Conservation (phyloP, 2,888 invertebrate species). For the Lacanobia oleracea region DNA sequence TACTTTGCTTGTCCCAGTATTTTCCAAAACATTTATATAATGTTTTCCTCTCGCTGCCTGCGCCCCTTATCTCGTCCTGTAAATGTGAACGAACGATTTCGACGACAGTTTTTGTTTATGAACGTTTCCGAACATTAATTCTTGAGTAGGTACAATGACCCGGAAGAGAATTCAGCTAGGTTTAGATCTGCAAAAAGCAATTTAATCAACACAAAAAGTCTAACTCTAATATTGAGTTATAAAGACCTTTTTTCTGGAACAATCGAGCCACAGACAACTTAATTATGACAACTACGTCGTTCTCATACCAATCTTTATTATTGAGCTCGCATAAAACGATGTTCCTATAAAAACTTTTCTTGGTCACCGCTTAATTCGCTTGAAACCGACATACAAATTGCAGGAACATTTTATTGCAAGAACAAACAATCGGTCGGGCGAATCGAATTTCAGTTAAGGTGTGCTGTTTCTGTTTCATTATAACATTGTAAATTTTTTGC, state of each 20-base stretch:
- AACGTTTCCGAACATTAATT: conserved; percentile 59
- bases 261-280: conserved; percentile 26
- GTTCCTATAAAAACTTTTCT: conserved; percentile 23
- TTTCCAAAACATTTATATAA: conserved; percentile 64
- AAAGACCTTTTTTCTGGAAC: background rate
- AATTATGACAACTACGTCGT: conserved; percentile 30
- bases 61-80: conserved; percentile 62
- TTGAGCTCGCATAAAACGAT: conserved; percentile 22
- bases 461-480: conserved; percentile 58
- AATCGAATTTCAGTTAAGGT: conserved; percentile 59
- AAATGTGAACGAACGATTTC: conserved; percentile 58
- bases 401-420: conserved; percentile 57
- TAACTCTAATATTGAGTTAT: conserved; percentile 1
- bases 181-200: conserved; percentile 34
- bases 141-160: conserved; percentile 46
- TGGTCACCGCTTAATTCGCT: conserved; percentile 25
- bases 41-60: conserved; percentile 59
- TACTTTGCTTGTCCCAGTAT: conserved; percentile 58
- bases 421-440: conserved; percentile 54
- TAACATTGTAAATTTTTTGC: conserved; percentile 62
- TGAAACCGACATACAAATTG: conserved; percentile 49
- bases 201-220: conserved; percentile 35
- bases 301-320: conserved; percentile 10
- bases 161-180: conserved; percentile 35
- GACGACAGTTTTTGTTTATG: conserved; percentile 60